phyloP scores from a whole-genome alignment of 2,113 vertebrate genomes.

The Synchiropus splendidus region DNA sequence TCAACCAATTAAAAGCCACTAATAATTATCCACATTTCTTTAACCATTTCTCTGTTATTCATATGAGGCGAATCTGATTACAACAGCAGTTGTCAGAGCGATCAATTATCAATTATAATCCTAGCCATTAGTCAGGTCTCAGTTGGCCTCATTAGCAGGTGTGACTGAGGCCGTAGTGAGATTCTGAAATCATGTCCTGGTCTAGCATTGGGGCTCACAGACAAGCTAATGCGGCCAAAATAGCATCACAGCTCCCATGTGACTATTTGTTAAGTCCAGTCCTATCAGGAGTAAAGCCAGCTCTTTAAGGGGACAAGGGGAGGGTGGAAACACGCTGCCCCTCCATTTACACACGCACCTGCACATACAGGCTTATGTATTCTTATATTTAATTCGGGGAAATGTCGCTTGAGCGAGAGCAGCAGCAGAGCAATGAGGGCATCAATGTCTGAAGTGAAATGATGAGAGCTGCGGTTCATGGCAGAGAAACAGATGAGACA shows the following conservation, averaged over 20 bases:
- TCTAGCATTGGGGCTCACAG: constrained; percentile 24
- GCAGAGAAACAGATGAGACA: constrained; percentile 31
- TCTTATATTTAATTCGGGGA: constrained; percentile 61
- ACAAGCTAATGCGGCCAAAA: constrained; percentile 49
- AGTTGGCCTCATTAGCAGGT: constrained; percentile 55
- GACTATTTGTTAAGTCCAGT: constrained; percentile 72
- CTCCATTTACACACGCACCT: constrained; percentile 13
- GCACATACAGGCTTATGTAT: constrained; percentile 15
- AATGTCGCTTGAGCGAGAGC: constrained; percentile 56
- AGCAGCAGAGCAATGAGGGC: constrained; percentile 33
- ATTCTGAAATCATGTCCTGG: constrained; percentile 29
- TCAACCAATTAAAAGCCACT: no score
- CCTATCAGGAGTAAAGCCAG: constrained; percentile 63
- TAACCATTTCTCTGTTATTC: constrained; percentile 28
- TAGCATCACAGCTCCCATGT: constrained; percentile 55
- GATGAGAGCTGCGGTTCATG: constrained; percentile 23
- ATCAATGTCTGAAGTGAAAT: constrained; percentile 52
- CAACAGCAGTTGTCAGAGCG: constrained; percentile 28
- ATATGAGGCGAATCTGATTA: constrained; percentile 11
- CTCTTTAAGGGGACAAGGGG: constrained; percentile 46
- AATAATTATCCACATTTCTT: not conserved
- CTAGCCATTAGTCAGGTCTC: constrained; percentile 42
- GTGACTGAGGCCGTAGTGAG: constrained; percentile 41
- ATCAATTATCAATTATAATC: constrained; percentile 45
- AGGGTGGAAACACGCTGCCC: constrained; percentile 47